Evolutionary conservation across 1,140 invertebrate species (phyloP).

Genomic region (Drosophila guanche): DNA sequence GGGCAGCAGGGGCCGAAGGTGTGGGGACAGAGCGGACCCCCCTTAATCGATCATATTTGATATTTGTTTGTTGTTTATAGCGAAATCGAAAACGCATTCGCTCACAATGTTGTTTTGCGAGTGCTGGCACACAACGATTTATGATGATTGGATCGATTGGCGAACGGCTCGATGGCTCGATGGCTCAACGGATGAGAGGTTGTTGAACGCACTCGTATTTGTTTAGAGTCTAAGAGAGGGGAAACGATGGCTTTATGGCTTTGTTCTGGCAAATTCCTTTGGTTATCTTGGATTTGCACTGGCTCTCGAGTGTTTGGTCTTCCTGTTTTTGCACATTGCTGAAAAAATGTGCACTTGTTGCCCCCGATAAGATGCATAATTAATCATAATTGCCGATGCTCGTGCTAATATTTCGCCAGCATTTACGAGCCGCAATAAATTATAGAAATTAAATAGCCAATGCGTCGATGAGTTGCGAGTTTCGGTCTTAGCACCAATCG

Average conservation of each 20-base stretch:
- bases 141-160: constrained; percentile 31
- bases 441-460: constrained; percentile 32
- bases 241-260: neutral
- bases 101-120: constrained; percentile 13
- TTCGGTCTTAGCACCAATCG: constrained; percentile 5
- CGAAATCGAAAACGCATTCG: constrained; percentile 48
- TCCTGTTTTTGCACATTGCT: constrained; percentile 40
- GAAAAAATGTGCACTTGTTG: constrained; percentile 24
- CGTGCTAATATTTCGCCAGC: constrained; percentile 7
- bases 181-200: constrained; percentile 25
- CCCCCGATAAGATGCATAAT: constrained; percentile 46
- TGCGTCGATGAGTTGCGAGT: constrained; percentile 27
- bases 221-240: constrained; percentile 20
- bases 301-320: constrained; percentile 41
- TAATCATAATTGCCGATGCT: constrained; percentile 41
- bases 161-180: neutral
- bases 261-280: constrained; percentile 25
- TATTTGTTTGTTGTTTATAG: constrained; percentile 55
- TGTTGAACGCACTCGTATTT: constrained; percentile 57
- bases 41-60: constrained; percentile 40
- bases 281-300: constrained; percentile 19
- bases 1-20: constrained; percentile 5
- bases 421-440: constrained; percentile 53
- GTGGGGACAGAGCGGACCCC: constrained; percentile 5
- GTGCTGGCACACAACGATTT: constrained; percentile 13